phyloP scores from a whole-genome alignment of 2,888 invertebrate genomes.

The Tanypteryx hageni region DNA sequence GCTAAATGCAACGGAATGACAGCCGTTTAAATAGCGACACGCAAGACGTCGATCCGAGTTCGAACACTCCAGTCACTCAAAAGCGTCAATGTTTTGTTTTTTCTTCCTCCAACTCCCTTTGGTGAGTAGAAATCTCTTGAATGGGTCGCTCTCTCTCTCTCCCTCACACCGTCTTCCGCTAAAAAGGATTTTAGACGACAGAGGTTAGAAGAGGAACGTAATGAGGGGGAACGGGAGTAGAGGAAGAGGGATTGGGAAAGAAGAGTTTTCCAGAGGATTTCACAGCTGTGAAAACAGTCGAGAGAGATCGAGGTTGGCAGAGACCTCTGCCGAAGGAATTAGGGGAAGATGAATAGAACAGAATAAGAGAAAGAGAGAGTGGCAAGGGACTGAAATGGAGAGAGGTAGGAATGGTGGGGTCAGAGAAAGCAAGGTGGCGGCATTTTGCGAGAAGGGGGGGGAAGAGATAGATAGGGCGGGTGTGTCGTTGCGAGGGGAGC shows the following conservation, averaged over 20 bases:
- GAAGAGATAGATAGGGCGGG: slow-evolving; percentile 18
- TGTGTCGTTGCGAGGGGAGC: neutral
- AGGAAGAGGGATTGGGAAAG: neutral
- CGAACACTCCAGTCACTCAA: slow-evolving; percentile 1
- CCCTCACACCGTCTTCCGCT: neutral
- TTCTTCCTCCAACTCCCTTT: neutral
- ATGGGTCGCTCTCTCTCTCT: neutral
- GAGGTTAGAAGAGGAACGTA: slow-evolving; percentile 30
- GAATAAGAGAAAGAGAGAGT: neutral
- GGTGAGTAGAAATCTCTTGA: slow-evolving; percentile 27
- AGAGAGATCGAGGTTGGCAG: slow-evolving; percentile 31
- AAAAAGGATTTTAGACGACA: slow-evolving; percentile 17
- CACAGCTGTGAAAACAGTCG: slow-evolving; percentile 61
- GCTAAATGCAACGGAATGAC: neutral
- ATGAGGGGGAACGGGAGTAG: neutral
- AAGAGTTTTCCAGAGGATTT: slow-evolving; percentile 18
- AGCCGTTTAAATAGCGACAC: neutral
- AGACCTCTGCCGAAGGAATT: slow-evolving; percentile 43
- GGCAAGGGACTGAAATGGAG: neutral
- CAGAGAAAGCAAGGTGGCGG: neutral
- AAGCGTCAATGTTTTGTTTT: slow-evolving; percentile 21
- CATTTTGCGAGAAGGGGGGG: neutral
- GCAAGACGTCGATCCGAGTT: neutral
- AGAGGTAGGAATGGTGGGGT: neutral
- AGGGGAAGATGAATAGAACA: slow-evolving; percentile 31